These are phyloP conservation scores for Plumapathes pennacea DNA, from an alignment of 92 coral and sea anemone species.

Conservation along the genomic window DNA sequence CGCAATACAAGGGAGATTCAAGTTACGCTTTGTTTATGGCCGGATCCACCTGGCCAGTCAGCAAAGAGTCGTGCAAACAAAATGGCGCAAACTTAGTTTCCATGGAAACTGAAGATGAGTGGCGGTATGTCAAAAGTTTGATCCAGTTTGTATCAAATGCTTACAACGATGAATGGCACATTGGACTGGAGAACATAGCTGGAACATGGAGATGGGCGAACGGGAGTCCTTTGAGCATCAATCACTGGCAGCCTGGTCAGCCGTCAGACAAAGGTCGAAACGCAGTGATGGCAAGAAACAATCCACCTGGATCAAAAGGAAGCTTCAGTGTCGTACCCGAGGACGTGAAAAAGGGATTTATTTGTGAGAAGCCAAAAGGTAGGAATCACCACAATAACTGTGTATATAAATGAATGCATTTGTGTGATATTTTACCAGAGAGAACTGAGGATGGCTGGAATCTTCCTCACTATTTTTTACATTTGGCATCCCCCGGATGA, in stretches of 20 bases:
- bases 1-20: too few relatives aligned
- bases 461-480: too few relatives aligned
- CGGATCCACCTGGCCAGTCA: too few relatives aligned
- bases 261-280: constrained; percentile 55
- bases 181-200: constrained; percentile 11
- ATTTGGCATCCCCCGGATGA: too few relatives aligned
- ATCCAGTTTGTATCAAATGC: constrained; percentile 55
- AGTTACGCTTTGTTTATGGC: too few relatives aligned
- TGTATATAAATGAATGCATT: too few relatives aligned
- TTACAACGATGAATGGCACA: constrained; percentile 37
- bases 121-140: constrained; percentile 41
- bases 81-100: constrained; percentile 47
- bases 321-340: constrained; percentile 47
- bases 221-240: constrained; percentile 34
- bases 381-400: too few relatives aligned
- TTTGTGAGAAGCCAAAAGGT: constrained; percentile 43
- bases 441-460: too few relatives aligned
- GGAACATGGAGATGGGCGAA: constrained; percentile 44
- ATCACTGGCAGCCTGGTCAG: constrained; percentile 44
- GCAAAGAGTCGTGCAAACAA: constrained; percentile 34
- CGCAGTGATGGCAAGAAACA: constrained; percentile 38
- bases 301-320: constrained; percentile 27
- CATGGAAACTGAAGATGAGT: constrained; percentile 53
- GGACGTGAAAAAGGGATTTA: constrained; percentile 18
- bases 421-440: too few relatives aligned